phyloP scores from a whole-genome alignment of 1,140 invertebrate species.

The Hirudo medicinalis region DNA sequence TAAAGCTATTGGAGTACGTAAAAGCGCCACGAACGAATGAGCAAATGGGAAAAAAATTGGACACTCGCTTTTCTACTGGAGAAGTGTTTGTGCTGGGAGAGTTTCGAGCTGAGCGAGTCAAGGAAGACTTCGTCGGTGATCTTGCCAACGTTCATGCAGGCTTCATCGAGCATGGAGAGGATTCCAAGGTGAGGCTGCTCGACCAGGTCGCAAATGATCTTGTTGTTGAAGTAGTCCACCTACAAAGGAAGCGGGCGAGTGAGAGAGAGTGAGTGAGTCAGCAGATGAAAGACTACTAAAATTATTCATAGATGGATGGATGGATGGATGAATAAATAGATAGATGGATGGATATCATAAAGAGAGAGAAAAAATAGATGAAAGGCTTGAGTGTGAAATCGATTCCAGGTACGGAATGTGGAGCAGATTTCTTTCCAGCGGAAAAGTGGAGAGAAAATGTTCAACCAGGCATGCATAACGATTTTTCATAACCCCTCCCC shows the following conservation, averaged over 20 bases:
- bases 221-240: conserved; percentile 72
- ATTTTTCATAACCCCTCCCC: too few relatives aligned
- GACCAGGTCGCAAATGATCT: conserved; percentile 73
- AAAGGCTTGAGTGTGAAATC: not conserved
- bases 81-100: conserved; percentile 75
- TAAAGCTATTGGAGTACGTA: too few relatives aligned
- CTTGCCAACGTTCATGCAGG: conserved; percentile 82
- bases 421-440: not conserved
- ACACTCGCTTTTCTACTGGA: conserved; percentile 57
- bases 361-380: conserved; percentile 8
- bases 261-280: not conserved
- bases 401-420: too few relatives aligned
- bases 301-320: too few relatives aligned
- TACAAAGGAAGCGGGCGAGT: conserved; percentile 22
- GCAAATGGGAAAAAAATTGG: too few relatives aligned
- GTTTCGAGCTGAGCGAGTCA: conserved; percentile 80
- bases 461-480: too few relatives aligned
- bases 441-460: not conserved
- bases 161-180: conserved; percentile 84
- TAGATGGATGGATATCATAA: too few relatives aligned
- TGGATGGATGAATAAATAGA: too few relatives aligned
- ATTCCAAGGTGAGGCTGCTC: conserved; percentile 82
- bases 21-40: too few relatives aligned
- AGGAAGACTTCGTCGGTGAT: conserved; percentile 72
- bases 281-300: too few relatives aligned